These are phyloP conservation scores for Carcinoscorpius rotundicauda DNA, from an alignment of 1,140 invertebrate species.

Conservation along the genomic window DNA sequence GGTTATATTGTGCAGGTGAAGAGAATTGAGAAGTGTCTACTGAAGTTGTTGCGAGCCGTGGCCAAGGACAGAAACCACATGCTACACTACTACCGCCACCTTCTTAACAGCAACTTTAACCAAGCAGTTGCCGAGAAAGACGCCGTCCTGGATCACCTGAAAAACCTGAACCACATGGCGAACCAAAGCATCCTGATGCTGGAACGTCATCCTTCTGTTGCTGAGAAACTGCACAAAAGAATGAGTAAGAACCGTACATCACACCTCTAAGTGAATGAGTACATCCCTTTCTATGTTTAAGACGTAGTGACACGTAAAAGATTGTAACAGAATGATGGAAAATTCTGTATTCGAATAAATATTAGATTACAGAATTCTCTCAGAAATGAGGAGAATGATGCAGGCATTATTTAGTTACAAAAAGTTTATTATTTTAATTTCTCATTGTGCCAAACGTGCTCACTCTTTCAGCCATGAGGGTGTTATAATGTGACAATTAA, in stretches of 20 bases:
- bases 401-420: too few relatives aligned
- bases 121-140: conserved; percentile 76
- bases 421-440: too few relatives aligned
- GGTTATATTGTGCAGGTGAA: conserved; percentile 14
- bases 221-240: conserved; percentile 20
- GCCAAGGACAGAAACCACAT: conserved; percentile 94
- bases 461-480: too few relatives aligned
- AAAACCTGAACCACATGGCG: conserved; percentile 81
- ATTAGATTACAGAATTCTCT: too few relatives aligned
- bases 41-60: conserved; percentile 73
- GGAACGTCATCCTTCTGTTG: conserved; percentile 38
- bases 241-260: conserved; percentile 14
- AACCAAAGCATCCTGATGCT: conserved; percentile 82
- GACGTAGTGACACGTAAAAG: too few relatives aligned
- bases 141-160: conserved; percentile 64
- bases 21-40: conserved; percentile 74
- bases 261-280: too few relatives aligned
- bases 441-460: too few relatives aligned
- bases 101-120: conserved; percentile 65
- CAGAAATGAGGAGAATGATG: too few relatives aligned
- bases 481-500: too few relatives aligned
- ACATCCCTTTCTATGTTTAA: too few relatives aligned
- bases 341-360: too few relatives aligned
- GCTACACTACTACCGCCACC: conserved; percentile 84
- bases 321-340: too few relatives aligned